Percentiles rank a stretch among this genome's conserved stretches.
Conservation (phyloP, 2,888 invertebrate genomes). For the Diplolepis rosae region DNA sequence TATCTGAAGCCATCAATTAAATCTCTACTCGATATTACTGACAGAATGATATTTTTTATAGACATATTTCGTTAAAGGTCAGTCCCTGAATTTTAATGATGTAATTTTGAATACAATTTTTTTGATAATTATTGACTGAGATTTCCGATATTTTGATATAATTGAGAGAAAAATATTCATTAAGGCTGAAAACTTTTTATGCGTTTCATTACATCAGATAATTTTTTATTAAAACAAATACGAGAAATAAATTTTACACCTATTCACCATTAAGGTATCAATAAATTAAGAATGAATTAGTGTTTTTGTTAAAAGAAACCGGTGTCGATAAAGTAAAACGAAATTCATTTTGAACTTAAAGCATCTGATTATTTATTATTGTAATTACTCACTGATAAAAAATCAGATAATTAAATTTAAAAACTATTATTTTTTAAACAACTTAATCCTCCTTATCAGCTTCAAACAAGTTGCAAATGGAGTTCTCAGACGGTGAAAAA, state of each 20-base stretch:
- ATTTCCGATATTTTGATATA: too few relatives aligned
- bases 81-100: conserved; percentile 15
- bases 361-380: not conserved
- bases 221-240: too few relatives aligned
- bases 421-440: not conserved
- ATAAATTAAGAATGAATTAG: too few relatives aligned
- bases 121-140: too few relatives aligned
- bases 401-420: too few relatives aligned
- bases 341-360: not conserved
- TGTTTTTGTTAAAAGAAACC: too few relatives aligned
- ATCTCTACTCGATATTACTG: not conserved
- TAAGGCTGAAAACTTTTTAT: too few relatives aligned
- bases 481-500: not conserved
- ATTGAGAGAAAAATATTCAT: too few relatives aligned
- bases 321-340: not conserved
- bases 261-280: too few relatives aligned
- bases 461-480: not conserved
- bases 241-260: too few relatives aligned
- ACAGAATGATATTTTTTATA: not conserved
- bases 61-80: conserved; percentile 20
- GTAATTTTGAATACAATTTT: not conserved
- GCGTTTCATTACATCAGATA: too few relatives aligned
- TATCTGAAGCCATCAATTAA: not conserved
- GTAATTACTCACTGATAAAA: not conserved
- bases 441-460: not conserved